These are phyloP conservation scores for Calliphora vomitoria DNA, from an alignment of 2,888 invertebrate genomes.

Conservation along the genomic window DNA sequence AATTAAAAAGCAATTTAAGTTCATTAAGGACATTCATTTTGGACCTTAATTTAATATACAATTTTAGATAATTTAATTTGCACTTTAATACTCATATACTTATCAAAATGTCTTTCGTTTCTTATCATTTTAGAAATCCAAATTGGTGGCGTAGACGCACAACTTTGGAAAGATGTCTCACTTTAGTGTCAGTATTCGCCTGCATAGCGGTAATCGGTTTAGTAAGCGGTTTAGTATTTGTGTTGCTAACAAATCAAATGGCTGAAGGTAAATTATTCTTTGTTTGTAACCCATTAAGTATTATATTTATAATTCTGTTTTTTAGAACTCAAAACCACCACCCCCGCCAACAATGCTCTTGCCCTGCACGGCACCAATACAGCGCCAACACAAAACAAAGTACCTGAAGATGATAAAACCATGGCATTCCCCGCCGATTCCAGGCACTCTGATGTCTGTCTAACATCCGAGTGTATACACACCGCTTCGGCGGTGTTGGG, in stretches of 20 bases:
- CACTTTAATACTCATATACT: too few relatives aligned
- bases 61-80: not conserved
- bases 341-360: constrained; percentile 76
- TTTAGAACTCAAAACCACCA: constrained; percentile 73
- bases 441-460: constrained; percentile 86
- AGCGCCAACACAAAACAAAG: constrained; percentile 77
- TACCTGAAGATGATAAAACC: constrained; percentile 69
- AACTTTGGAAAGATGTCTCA: constrained; percentile 89
- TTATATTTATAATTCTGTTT: not conserved
- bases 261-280: constrained; percentile 78
- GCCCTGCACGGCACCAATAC: constrained; percentile 79
- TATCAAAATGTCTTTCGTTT: constrained; percentile 2
- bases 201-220: constrained; percentile 87
- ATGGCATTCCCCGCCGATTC: not conserved
- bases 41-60: too few relatives aligned
- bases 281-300: too few relatives aligned
- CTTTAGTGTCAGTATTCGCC: constrained; percentile 86
- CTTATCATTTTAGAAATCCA: constrained; percentile 87
- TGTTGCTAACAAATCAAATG: constrained; percentile 82
- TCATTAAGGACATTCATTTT: too few relatives aligned
- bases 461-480: constrained; percentile 91
- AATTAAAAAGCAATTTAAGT: too few relatives aligned
- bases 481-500: constrained; percentile 88
- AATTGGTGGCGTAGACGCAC: constrained; percentile 93
- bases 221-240: constrained; percentile 87